phyloP scores from a whole-genome alignment of 2,113 vertebrate species.

The Eira barbara region DNA sequence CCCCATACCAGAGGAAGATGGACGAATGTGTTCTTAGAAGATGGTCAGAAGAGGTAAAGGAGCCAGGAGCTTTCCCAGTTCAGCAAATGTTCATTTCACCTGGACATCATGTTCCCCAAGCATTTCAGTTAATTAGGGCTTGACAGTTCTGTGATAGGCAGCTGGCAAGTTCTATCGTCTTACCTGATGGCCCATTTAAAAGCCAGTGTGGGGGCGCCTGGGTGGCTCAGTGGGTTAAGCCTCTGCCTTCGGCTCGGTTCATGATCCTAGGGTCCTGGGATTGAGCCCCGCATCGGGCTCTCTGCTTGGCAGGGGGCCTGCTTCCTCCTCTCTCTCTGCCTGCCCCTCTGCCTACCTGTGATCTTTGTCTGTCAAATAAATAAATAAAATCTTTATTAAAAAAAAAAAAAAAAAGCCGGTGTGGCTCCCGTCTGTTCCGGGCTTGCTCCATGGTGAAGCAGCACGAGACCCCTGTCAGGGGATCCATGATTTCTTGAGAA shows the following conservation, averaged over 20 bases:
- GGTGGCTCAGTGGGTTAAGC: too few species aligned
- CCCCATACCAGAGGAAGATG: background rate
- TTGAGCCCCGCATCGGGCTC: too few species aligned
- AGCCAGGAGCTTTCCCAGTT: background rate
- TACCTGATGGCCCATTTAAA: conserved; percentile 66
- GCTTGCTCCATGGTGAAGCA: background rate
- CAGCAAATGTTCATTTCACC: background rate
- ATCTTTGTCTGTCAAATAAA: too few species aligned
- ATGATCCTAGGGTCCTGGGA: too few species aligned
- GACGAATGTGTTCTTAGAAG: background rate
- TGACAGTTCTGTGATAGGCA: background rate
- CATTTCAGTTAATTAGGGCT: background rate
- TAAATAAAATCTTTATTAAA: too few species aligned
- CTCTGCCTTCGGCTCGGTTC: too few species aligned
- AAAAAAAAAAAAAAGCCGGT: background rate
- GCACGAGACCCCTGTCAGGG: too few species aligned
- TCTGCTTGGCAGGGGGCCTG: too few species aligned
- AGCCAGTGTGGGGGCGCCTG: background rate
- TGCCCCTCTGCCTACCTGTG: too few species aligned
- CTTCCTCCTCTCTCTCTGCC: too few species aligned
- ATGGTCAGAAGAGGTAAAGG: background rate
- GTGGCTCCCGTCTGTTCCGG: background rate
- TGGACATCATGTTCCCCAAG: background rate
- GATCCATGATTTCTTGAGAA: background rate
- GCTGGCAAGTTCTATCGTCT: conserved; percentile 54